Conservation (phyloP, 23 tunicate genomes). For the Aplidium turbinatum region DNA sequence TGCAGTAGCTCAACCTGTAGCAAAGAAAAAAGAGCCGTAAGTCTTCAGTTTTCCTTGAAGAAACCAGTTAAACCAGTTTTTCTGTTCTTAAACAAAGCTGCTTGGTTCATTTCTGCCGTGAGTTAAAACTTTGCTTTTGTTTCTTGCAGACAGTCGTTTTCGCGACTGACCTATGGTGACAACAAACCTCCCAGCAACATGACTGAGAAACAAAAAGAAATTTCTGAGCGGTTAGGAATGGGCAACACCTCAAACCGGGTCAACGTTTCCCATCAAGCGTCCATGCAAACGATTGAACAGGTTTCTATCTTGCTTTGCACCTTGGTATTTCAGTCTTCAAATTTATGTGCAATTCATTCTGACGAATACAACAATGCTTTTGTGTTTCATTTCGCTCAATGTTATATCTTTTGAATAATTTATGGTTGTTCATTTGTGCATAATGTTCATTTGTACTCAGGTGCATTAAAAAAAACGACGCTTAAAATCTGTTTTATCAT, state of each 20-base stretch:
- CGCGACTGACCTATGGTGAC: slow-evolving; percentile 25
- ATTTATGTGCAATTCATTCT: too few species aligned
- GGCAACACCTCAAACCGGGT: slow-evolving; percentile 33
- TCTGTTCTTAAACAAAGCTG: too few species aligned
- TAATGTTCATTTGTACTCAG: too few species aligned
- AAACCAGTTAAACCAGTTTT: not conserved
- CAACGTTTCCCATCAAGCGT: slow-evolving; percentile 62
- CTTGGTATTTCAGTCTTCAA: too few species aligned
- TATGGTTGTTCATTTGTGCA: too few species aligned
- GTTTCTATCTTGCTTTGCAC: too few species aligned
- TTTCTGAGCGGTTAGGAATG: slow-evolving; percentile 85
- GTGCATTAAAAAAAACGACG: too few species aligned
- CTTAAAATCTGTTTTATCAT: too few species aligned
- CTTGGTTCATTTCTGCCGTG: too few species aligned
- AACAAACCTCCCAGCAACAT: not conserved
- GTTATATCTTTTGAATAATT: too few species aligned
- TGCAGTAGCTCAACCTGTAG: slow-evolving; percentile 12
- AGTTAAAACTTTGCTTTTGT: slow-evolving; percentile 2
- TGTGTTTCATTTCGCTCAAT: too few species aligned
- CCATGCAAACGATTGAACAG: slow-evolving; percentile 84
- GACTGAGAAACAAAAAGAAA: slow-evolving; percentile 45
- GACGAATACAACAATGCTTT: too few species aligned
- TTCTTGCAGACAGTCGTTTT: slow-evolving; percentile 2
- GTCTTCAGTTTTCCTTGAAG: not conserved
- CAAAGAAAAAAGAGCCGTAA: not conserved